Base-by-base conservation (phyloP, 2,113 vertebrate genomes). In the Nicator chloris region DNA sequence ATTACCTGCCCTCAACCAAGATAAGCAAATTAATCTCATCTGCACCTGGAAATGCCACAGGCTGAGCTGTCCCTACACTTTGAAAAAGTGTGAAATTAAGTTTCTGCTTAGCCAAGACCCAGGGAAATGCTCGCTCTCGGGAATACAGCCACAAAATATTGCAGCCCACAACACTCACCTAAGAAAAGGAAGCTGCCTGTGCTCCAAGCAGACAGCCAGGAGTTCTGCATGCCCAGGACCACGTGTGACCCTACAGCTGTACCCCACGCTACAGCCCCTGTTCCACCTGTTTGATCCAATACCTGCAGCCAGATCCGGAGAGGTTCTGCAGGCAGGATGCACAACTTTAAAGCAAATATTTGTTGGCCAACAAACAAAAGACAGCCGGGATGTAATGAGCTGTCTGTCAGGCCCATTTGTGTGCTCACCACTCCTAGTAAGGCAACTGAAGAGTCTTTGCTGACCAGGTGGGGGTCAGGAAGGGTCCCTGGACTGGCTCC, bases 21-120 rank as follows among this genome's bases (percentile, higher is more conserved):
- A 87, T 79, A 94, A 88, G 88, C 82, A 86, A 92, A 92, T 76
- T 61, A 80, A 83, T 65, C 90, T 83, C 90, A 80, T 61, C 80
- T 0, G 2, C 54, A 88, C 68, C 76, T 83, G 88, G 88, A 92
- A 87, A 68, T 9, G 65, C 78, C 1, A 1, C 64, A 39, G 79
- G 82, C 65, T 50, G 75, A 78, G 65, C 42, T n/a, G 76, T 44
- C 75, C n/a, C 27, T 17, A 15, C 11, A n/a, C 76, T 92, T 77
- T 79, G 19, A 69, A 83, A 53, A 88, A 35, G 45, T 5, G 27
- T 73, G 70, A 61, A 45, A 78, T 70, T 65, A 51, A 80, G 33
- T 61, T 87, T 56, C 78, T 65, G 73, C 79, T 59, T 24, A 80
- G 69, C 40, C 45, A 57, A 53, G 63, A 72, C 37, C 12, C 75